Evolutionary conservation across 2,113 vertebrate species (phyloP), one percentile per base, ranked within the genome.

Genomic region (Calidris pygmaea): DNA sequence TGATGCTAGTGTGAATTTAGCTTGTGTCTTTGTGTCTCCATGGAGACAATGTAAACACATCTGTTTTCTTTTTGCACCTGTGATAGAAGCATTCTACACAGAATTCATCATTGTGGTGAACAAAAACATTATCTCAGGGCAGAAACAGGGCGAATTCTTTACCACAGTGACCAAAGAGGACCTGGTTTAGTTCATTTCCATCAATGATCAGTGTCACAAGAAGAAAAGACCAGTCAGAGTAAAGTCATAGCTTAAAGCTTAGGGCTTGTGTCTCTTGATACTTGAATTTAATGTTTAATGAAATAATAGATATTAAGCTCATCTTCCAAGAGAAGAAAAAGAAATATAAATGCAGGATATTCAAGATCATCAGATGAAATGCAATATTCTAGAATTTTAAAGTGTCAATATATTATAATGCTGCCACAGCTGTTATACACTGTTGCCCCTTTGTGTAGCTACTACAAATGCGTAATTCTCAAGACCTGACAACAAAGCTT

Each of bases 41-140:
- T 97, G 97, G 98, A 96, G 89, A 98, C 94, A 71, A 20, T 20
- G 86, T 93, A 97, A 89, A 96, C 96, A 96, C 97, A 98, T 97
- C 97, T 98, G 97, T 87, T 97, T 95, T 85, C 85, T 95, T 91
- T 92, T 93, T 75, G 34, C 4, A 11, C 63, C 78, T 58, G 65
- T 60, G 55, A 88, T 85, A 77, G 90, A 82, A 82, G 72, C 35
- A 34, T 82, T 94, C 95, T 59, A 91, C 55, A 83, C 27, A 55
- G 94, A 90, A 93, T 86, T 87, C 58, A 76, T 87, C 85, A 52
- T 21, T 83, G 63, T 5, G 3, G 29, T 67, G 90, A 95, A 91
- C 12, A 43, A 76, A 75, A 95, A 76, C 56, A 90, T 78, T 73
- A 62, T 75, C 68, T 81, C 3, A 7, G 72, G 53, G 73, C 76